These are phyloP conservation scores for Ormyrus labotus DNA, from an alignment of 2,888 invertebrate species.

Conservation along the genomic window DNA sequence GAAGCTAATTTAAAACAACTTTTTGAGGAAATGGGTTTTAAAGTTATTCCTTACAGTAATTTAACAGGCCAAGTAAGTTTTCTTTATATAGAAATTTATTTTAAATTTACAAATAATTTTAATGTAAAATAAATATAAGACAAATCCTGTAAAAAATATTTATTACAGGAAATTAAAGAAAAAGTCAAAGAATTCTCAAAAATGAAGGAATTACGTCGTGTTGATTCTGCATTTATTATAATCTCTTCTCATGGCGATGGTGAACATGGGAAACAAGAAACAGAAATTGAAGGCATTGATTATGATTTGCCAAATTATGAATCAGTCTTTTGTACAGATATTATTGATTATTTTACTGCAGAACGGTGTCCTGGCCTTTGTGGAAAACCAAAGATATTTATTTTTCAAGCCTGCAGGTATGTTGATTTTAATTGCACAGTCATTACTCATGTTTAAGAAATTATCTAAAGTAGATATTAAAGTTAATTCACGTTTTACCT, in stretches of 20 bases:
- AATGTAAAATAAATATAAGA: too few species aligned
- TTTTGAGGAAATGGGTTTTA: conserved; percentile 71
- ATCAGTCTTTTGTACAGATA: conserved; percentile 64
- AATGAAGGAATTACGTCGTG: conserved; percentile 60
- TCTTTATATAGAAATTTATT: neutral
- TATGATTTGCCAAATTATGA: conserved; percentile 51
- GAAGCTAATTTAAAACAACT: conserved; percentile 65
- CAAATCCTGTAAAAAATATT: neutral
- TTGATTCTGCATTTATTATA: conserved; percentile 71
- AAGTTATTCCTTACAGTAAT: conserved; percentile 61
- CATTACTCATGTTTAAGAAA: neutral
- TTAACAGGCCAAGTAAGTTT: conserved; percentile 65
- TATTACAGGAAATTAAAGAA: conserved; percentile 64
- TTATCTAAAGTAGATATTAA: neutral
- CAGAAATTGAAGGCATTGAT: conserved; percentile 67
- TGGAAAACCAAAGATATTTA: conserved; percentile 80
- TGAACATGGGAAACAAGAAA: conserved; percentile 59
- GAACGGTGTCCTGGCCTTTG: conserved; percentile 75
- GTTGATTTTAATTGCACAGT: conserved; percentile 32
- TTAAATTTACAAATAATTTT: too few species aligned
- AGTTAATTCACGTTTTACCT: neutral
- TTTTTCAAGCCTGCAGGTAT: conserved; percentile 79
- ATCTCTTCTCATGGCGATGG: conserved; percentile 70
- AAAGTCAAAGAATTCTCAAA: conserved; percentile 64
- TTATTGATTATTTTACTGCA: conserved; percentile 74